Evolutionary conservation across 37 sponge, comb jelly and placozoan genomes (phyloP).

Genomic region (Dysidea cf. avara): DNA sequence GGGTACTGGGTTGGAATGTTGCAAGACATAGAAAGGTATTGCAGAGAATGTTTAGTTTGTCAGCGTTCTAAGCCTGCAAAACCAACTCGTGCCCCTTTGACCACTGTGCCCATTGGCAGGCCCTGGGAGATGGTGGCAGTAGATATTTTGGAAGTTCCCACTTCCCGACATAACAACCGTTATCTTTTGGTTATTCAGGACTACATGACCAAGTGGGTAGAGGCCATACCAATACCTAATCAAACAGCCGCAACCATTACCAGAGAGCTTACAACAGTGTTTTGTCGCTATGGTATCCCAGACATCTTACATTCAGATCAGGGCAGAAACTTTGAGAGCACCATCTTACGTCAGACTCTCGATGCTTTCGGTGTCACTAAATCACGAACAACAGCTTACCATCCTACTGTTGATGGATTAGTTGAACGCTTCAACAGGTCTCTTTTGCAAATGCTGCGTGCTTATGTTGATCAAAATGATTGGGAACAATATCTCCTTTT

Average conservation of each 20-base stretch:
- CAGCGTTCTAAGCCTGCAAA: no score
- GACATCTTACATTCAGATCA: conserved; percentile 13
- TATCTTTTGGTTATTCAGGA: conserved; percentile 11
- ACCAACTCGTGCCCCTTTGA: no score
- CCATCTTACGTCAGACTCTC: no score
- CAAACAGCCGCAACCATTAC: conserved; percentile 1
- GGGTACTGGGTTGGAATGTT: conserved; percentile 14
- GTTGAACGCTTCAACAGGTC: conserved; percentile 17
- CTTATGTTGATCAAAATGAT: neutral
- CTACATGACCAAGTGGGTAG: conserved; percentile 9
- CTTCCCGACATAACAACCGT: neutral
- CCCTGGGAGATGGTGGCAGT: conserved; percentile 23
- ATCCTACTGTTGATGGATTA: conserved; percentile 9
- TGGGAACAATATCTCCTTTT: conserved; percentile 12
- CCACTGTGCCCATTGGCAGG: neutral
- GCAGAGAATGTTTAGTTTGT: neutral
- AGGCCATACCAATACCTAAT: neutral
- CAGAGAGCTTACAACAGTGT: neutral
- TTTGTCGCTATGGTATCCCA: conserved; percentile 10
- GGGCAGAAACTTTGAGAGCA: conserved; percentile 19
- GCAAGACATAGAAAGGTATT: neutral
- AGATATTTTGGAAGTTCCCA: conserved; percentile 17
- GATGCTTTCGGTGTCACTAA: no score
- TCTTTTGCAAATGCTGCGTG: conserved; percentile 13
- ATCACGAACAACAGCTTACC: conserved; percentile 20